Evolutionary conservation across 2,113 vertebrate species (phyloP).

Genomic region (Poicephalus gulielmi): DNA sequence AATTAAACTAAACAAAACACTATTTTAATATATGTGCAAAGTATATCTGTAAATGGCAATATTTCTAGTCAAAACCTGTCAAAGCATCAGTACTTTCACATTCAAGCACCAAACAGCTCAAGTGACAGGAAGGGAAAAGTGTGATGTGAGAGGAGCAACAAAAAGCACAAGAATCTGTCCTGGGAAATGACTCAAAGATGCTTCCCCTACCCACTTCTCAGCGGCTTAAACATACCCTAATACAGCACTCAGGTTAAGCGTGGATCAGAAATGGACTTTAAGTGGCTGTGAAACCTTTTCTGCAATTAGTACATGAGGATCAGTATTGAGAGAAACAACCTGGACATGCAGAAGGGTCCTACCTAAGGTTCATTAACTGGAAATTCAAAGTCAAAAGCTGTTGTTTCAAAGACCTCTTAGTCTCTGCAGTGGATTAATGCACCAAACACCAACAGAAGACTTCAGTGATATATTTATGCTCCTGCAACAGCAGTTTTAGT

Average conservation of each 20-base stretch:
- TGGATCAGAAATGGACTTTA: not conserved
- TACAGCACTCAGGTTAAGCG: not conserved
- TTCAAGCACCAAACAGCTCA: not conserved
- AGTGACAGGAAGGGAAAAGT: not conserved
- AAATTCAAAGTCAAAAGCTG: not conserved
- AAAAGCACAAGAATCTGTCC: not conserved
- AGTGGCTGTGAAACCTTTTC: not conserved
- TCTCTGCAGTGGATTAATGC: not conserved
- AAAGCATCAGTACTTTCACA: not conserved
- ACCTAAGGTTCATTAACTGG: not conserved
- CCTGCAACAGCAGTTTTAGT: not conserved
- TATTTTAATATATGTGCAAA: not conserved
- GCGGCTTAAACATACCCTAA: not conserved
- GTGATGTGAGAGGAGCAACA: not conserved
- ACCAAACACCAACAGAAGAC: not conserved
- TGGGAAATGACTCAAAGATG: not conserved
- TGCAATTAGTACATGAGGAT: not conserved
- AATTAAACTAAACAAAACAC: not conserved
- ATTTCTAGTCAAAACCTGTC: not conserved
- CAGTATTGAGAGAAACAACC: not conserved
- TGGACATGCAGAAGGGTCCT: not conserved
- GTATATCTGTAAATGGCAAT: not conserved
- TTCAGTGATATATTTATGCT: not conserved
- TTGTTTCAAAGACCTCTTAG: not conserved
- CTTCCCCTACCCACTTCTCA: not conserved